Evolutionary conservation across 2,797 vertebrate genomes (phyloP).

Genomic region (Channallabes apus): DNA sequence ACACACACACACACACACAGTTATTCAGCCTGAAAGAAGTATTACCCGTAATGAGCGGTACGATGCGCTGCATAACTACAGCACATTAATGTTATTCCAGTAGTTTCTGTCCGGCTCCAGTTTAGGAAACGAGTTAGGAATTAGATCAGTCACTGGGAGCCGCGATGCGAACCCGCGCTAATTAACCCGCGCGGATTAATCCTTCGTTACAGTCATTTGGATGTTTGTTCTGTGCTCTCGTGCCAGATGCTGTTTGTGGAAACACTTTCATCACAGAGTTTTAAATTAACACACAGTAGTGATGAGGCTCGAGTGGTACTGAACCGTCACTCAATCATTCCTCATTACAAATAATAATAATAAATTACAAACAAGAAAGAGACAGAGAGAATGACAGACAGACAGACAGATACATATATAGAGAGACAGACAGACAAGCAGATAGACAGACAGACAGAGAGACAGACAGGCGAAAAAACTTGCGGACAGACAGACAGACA

Average conservation of each 20-base stretch:
- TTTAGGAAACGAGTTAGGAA: not conserved
- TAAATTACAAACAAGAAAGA: no score
- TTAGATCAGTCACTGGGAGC: not conserved
- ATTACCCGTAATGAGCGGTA: not conserved
- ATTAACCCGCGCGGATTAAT: no score
- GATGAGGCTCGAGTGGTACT: not conserved
- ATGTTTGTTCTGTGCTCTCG: not conserved
- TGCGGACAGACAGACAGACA: no score
- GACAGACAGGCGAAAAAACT: no score
- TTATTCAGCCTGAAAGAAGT: no score
- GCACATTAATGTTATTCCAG: not conserved
- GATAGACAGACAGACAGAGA: no score
- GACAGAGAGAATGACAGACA: no score
- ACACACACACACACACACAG: not conserved
- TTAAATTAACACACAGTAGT: not conserved
- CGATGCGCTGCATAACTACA: not conserved
- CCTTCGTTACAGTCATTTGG: not conserved
- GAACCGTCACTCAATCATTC: not conserved
- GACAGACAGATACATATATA: rapidly evolving
- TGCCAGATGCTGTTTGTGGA: not conserved
- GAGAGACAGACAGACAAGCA: no score
- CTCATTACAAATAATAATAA: no score
- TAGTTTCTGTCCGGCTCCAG: no score
- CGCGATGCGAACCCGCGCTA: not conserved
- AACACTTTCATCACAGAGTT: not conserved